Conservation (phyloP, 2,888 invertebrate genomes). For the Torymus auratus region DNA sequence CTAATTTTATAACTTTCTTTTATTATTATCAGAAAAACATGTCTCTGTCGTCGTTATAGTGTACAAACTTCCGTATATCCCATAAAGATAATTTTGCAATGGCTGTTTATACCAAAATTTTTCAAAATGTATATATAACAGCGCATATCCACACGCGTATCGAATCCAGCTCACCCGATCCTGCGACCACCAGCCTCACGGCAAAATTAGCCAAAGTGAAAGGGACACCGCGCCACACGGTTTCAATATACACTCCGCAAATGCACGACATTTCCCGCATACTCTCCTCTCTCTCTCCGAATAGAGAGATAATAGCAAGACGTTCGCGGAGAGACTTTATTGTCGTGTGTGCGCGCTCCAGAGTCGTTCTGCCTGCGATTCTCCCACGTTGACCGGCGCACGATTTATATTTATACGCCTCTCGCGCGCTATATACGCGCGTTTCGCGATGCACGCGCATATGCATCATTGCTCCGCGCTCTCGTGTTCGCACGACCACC, state of each 20-base stretch:
- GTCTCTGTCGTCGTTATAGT: too few species aligned
- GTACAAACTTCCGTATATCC: too few species aligned
- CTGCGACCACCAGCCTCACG: background rate
- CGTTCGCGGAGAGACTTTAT: background rate
- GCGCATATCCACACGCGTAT: too few species aligned
- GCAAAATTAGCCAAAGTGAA: conserved; percentile 8
- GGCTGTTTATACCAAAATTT: too few species aligned
- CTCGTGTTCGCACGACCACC: too few species aligned
- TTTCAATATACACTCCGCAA: background rate
- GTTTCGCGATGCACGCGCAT: background rate
- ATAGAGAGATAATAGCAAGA: conserved; percentile 38
- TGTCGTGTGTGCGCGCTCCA: conserved; percentile 6
- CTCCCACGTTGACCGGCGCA: background rate
- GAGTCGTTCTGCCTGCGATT: background rate
- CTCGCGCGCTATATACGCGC: background rate
- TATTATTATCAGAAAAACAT: too few species aligned
- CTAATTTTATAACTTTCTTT: too few species aligned
- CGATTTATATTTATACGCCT: conserved; percentile 46
- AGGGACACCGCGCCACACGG: background rate
- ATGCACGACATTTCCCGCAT: conserved; percentile 29
- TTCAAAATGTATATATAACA: too few species aligned
- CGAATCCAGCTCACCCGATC: background rate
- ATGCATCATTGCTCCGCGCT: too few species aligned
- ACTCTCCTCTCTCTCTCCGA: background rate
- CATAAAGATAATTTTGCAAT: too few species aligned